Conservation (phyloP, 2,113 vertebrate species). For the Leuciscus idus region DNA sequence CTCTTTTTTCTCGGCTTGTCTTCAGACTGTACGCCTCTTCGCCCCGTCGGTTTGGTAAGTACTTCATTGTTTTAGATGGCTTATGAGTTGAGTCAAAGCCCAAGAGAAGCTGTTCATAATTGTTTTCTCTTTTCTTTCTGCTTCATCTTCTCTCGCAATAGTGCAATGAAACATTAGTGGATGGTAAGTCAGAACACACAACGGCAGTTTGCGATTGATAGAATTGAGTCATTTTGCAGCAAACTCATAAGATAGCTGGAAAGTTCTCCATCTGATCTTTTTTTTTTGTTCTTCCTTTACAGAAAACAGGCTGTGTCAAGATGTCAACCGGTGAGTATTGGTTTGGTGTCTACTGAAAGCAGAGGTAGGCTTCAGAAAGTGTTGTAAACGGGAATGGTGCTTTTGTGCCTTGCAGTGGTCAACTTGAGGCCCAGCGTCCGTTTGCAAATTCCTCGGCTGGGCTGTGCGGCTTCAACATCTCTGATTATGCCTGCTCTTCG, state of each 20-base stretch:
- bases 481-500: slow-evolving; percentile 53
- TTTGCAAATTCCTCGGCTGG: not conserved
- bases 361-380: not conserved
- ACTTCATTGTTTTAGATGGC: not conserved
- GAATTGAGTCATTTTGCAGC: not conserved
- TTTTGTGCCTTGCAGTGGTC: slow-evolving; percentile 26
- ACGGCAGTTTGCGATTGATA: too few relatives aligned
- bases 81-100: not conserved
- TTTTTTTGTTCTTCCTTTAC: slow-evolving; percentile 13
- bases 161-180: slow-evolving; percentile 57
- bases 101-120: not conserved
- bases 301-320: slow-evolving; percentile 48
- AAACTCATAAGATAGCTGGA: not conserved
- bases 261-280: not conserved
- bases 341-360: not conserved
- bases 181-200: slow-evolving; percentile 56
- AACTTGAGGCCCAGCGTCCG: not conserved
- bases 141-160: not conserved
- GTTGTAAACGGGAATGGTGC: not conserved
- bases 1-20: not conserved
- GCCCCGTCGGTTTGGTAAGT: slow-evolving; percentile 21
- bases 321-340: slow-evolving; percentile 42
- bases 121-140: slow-evolving; percentile 15
- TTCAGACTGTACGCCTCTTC: slow-evolving; percentile 9
- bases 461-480: slow-evolving; percentile 57